phyloP scores from a whole-genome alignment of 2,888 invertebrate genomes.

The Spatulosminthurus flaviceps region DNA sequence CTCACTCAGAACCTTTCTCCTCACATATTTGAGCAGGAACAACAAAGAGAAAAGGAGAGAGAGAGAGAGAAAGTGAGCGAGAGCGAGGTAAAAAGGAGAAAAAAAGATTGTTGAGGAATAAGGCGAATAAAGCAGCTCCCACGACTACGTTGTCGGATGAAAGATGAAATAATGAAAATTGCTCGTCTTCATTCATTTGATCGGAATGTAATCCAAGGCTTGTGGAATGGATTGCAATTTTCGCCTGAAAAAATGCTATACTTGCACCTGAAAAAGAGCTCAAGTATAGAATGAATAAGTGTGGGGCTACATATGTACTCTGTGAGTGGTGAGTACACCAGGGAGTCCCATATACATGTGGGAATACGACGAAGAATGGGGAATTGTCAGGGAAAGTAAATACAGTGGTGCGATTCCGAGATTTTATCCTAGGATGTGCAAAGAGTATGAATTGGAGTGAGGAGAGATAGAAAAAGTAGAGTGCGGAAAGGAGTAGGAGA shows the following conservation, averaged over 20 bases:
- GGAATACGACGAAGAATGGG: background rate
- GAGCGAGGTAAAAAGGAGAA: no score
- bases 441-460: conserved; percentile 26
- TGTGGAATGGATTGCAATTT: conserved; percentile 18
- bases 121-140: background rate
- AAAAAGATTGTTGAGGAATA: background rate
- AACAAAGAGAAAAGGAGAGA: no score
- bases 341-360: background rate
- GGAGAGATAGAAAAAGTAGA: background rate
- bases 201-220: conserved; percentile 20
- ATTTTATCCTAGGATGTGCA: conserved; percentile 26
- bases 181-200: conserved; percentile 26
- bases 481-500: background rate
- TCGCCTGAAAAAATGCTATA: background rate
- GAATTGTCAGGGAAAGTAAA: conserved; percentile 35
- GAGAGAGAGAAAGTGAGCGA: no score
- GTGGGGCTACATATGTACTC: background rate
- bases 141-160: conserved; percentile 18
- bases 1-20: no score
- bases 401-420: conserved; percentile 21
- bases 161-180: conserved; percentile 45
- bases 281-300: background rate
- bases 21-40: no score
- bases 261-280: background rate
- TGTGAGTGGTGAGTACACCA: background rate